Evolutionary conservation across 2,888 invertebrate genomes (phyloP), one percentile per base, ranked within the genome.

Genomic region (Camptogramma bilineatum): DNA sequence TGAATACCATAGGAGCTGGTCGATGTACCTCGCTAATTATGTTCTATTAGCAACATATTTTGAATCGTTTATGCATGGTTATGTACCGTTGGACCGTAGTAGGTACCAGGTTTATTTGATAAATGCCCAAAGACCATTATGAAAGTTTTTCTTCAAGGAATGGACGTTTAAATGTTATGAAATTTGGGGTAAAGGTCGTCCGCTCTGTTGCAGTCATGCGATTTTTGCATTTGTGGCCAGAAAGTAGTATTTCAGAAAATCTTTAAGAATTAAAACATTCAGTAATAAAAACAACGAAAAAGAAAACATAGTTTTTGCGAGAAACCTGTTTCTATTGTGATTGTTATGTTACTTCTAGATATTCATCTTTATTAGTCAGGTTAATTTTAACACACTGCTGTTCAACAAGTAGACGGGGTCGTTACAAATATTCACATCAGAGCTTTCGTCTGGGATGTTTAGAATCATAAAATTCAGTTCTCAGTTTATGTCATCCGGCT

Each of bases 1-100:
- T 81, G 83, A 82, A 87, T 88, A 82, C 79, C 79, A 75, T 67
- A 65, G 60, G 78, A 81, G 64, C 65, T 62, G 52, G 52, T 66
- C 69, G 72, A 75, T 73, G 73, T 72, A 72, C 73, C 65, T 72
- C 73, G 68, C 70, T 74, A 72, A 78, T 77, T 75, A 75, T 60
- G 67, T 73, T 67, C 72, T 65, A 72, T 72, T 74, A 72, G 65
- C 64, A 68, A 65, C 71, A 69, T 73, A 72, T 77, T 75, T 69
- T 65, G 69, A 70, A 54, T 59, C 57, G 61, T 61, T 73, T 66
- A 71, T 68, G 66, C 69, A 67, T 67, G 62, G 62, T 69, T 73
- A 69, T 71, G 68, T 72, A 67, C 70, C 66, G 70, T 70, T 71
- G 61, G 50, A 42, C 58, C 31, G 46, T 52, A 56, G 46, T 52